These are phyloP conservation scores for Drosophila azteca DNA, from an alignment of 1,140 invertebrate genomes.

Conservation along the genomic window DNA sequence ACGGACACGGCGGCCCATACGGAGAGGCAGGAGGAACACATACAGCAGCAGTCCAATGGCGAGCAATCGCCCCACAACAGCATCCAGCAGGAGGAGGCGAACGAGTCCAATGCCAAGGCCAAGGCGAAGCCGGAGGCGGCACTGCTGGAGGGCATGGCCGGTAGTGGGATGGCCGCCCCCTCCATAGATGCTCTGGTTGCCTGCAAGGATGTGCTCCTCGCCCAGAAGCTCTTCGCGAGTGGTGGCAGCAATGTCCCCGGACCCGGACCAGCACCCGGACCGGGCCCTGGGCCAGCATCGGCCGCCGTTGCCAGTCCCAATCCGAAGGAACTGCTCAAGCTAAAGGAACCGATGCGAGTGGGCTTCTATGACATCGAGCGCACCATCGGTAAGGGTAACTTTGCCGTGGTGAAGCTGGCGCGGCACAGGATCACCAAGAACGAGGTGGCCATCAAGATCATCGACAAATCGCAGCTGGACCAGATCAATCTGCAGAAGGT, in stretches of 20 bases:
- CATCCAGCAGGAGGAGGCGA: background rate
- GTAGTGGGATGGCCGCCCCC: slow-evolving; percentile 20
- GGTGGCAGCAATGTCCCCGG: slow-evolving; percentile 29
- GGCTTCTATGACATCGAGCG: slow-evolving; percentile 98
- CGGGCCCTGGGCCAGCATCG: background rate
- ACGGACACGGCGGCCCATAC: slow-evolving; percentile 1
- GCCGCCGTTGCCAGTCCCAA: slow-evolving; percentile 21
- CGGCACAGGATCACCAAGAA: slow-evolving; percentile 99
- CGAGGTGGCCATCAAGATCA: slow-evolving; percentile 99
- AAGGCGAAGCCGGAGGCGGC: slow-evolving; percentile 14
- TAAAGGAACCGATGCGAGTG: slow-evolving; percentile 90
- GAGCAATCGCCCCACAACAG: background rate
- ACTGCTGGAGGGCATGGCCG: slow-evolving; percentile 22
- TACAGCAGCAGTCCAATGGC: no score
- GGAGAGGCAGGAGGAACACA: no score
- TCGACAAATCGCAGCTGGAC: slow-evolving; percentile 98
- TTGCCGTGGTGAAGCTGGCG: slow-evolving; percentile 99
- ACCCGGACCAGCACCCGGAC: slow-evolving; percentile 4
- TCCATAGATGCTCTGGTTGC: slow-evolving; percentile 66
- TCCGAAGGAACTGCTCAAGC: slow-evolving; percentile 68
- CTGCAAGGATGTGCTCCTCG: slow-evolving; percentile 70
- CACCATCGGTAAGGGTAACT: slow-evolving; percentile 99
- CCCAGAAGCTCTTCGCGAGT: slow-evolving; percentile 65
- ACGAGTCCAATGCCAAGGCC: background rate
- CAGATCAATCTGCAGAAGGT: slow-evolving; percentile 98